These are phyloP conservation scores for Acrocyrtus sp. DNA, from an alignment of 2,888 invertebrate genomes.

Conservation along the genomic window DNA sequence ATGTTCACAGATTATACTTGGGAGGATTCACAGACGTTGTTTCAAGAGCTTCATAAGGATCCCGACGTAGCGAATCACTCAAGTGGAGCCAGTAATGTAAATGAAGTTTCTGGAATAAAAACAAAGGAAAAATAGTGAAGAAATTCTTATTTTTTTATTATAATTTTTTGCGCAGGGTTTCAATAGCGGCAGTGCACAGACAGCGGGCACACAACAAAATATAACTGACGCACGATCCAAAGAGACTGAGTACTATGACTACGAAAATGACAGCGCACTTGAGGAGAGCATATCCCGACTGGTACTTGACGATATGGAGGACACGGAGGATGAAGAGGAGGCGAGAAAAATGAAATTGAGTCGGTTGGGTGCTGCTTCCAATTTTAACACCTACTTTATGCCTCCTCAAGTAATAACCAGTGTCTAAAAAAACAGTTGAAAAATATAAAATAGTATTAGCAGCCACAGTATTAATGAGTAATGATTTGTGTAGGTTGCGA, in stretches of 20 bases:
- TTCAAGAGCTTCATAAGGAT: conserved; percentile 29
- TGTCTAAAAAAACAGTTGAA: not conserved
- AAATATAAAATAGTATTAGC: too few species aligned
- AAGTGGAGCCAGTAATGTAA: conserved; percentile 45
- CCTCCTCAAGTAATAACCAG: conserved; percentile 58
- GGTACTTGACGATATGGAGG: conserved; percentile 65
- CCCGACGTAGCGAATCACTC: conserved; percentile 23
- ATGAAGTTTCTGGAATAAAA: not conserved
- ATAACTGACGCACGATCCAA: conserved; percentile 21
- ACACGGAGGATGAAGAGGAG: conserved; percentile 57
- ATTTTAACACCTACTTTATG: conserved; percentile 58
- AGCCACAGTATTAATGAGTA: too few species aligned
- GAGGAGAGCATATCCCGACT: conserved; percentile 65
- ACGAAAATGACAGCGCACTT: conserved; percentile 61
- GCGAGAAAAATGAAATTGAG: conserved; percentile 54
- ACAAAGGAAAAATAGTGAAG: not conserved
- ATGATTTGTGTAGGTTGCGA: conserved; percentile 54
- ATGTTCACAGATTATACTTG: conserved; percentile 55
- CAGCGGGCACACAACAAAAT: not conserved
- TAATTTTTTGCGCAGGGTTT: conserved; percentile 23
- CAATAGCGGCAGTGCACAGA: conserved; percentile 18
- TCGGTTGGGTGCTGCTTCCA: conserved; percentile 51
- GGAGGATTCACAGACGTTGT: conserved; percentile 50
- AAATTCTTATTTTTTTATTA: not conserved
- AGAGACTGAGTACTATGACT: conserved; percentile 59